Base-by-base conservation (phyloP, 2,888 invertebrate genomes). In the Parnassius apollo region DNA sequence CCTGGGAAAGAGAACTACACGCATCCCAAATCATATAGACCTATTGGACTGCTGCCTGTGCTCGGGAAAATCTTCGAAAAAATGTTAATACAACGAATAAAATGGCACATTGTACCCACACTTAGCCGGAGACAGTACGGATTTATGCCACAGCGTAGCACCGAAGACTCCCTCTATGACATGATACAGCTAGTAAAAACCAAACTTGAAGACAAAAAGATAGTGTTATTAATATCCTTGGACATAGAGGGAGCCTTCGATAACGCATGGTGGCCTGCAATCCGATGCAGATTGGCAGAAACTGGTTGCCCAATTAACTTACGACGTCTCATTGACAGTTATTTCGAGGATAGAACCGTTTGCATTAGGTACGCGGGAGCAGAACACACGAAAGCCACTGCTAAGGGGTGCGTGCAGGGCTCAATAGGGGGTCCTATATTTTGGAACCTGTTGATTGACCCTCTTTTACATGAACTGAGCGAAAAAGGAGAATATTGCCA, bases 31-130 rank as follows among this genome's bases (percentile, higher is more conserved):
- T 25, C 25, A 0, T 25, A 25, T 25, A 25, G 25, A 25, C 25
- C 25, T 25, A 25, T 25, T 7, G 25, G 25, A 25, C 25, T 25
- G 25, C 25, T 25, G 25, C 25, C 25, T 22, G 57, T 57, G 13
- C 22, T 57, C 46, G 57, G 57, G 9, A 57, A 57, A 48, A 35
- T 57, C 22, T 35, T 46, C 12, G 57, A 57, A 25, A 57, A 57
- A 25, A 45, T 46, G 57, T 22, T 57, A 11, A 25, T 57, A 13
- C 9, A 18, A n/a, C 4, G 56, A 2, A 7, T 56, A 10, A 56
- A 13, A 22, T 56, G 44, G 44, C 45, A 56, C 18, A 56, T 45
- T 18, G 10, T 46, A 13, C 56, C 56, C 4, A 8, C 4, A 42
- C 9, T 56, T 7, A 56, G 46, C 18, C 13, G 13, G 12, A 12